phyloP scores from a whole-genome alignment of 2,888 invertebrate species.

The Clistopyga incitator region DNA sequence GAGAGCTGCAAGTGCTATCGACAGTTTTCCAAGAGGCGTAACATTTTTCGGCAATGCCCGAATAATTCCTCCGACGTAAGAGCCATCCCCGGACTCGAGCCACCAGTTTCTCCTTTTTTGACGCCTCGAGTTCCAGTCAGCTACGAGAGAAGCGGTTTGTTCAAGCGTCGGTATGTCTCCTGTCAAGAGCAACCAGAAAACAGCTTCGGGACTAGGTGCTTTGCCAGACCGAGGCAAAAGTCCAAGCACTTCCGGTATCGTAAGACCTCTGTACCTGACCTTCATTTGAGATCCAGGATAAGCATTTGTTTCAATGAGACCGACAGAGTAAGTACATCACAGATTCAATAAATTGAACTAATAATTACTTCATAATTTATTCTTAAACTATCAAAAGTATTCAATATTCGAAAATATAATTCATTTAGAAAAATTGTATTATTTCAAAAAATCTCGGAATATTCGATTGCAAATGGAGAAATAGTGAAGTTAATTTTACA shows the following conservation, averaged over 20 bases:
- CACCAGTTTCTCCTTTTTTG: constrained; percentile 75
- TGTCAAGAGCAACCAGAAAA: constrained; percentile 80
- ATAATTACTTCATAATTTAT: too few species aligned
- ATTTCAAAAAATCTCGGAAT: not conserved
- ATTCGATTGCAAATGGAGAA: not conserved
- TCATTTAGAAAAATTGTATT: too few species aligned
- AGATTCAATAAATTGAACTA: not conserved
- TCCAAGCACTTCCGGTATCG: constrained; percentile 77
- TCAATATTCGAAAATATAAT: too few species aligned
- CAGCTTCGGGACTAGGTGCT: constrained; percentile 79
- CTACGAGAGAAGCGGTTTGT: constrained; percentile 77
- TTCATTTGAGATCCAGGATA: constrained; percentile 42
- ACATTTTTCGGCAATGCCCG: constrained; percentile 73
- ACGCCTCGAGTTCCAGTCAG: constrained; percentile 77
- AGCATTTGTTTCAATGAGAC: not conserved
- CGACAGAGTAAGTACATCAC: not conserved
- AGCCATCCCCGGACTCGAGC: constrained; percentile 72
- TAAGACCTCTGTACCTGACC: constrained; percentile 78
- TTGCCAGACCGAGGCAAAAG: constrained; percentile 76
- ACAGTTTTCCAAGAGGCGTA: constrained; percentile 74
- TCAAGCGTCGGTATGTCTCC: constrained; percentile 79
- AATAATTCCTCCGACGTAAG: constrained; percentile 71
- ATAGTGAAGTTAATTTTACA: too few species aligned
- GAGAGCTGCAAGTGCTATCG: constrained; percentile 75
- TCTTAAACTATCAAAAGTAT: too few species aligned